These are phyloP conservation scores for Tragelaphus scriptus DNA, from an alignment of 2,113 vertebrate genomes.

Conservation along the genomic window DNA sequence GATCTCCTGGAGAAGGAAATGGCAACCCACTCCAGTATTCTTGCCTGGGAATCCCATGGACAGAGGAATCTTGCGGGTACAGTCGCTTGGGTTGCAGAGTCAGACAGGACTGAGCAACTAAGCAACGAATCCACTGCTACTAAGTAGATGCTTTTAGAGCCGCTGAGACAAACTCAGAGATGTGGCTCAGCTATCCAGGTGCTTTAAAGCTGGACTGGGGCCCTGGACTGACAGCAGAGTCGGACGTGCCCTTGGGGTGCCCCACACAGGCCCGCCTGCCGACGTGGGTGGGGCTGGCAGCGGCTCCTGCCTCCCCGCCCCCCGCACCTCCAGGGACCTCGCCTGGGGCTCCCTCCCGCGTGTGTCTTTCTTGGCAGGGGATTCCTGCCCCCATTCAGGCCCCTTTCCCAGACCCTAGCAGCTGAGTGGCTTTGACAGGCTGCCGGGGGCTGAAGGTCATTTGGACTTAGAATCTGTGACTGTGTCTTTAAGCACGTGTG, in stretches of 20 bases:
- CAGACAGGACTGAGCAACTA: background rate
- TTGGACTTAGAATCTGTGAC: background rate
- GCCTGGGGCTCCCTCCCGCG: background rate
- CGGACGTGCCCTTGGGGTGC: rapidly evolving
- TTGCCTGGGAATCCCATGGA: background rate
- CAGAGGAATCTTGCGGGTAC: background rate
- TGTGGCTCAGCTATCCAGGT: rapidly evolving
- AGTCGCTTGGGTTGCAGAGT: background rate
- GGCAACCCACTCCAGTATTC: background rate
- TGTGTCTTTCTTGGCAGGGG: background rate
- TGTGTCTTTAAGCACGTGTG: rapidly evolving
- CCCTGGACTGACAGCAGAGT: background rate
- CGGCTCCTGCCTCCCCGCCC: background rate
- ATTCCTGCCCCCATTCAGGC: background rate
- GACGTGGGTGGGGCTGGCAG: background rate
- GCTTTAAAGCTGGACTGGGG: background rate
- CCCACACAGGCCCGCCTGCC: background rate
- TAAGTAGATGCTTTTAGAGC: background rate
- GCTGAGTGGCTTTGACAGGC: background rate
- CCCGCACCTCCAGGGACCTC: background rate
- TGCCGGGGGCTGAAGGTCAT: background rate
- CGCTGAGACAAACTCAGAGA: rapidly evolving
- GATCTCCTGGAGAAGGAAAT: background rate
- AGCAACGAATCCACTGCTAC: rapidly evolving
- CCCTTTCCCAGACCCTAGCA: background rate